A percentile compares a stretch with the other conserved stretches of the same genome.
Conservation (phyloP, 1,140 invertebrate genomes). For the Drosophila subpulchrella region DNA sequence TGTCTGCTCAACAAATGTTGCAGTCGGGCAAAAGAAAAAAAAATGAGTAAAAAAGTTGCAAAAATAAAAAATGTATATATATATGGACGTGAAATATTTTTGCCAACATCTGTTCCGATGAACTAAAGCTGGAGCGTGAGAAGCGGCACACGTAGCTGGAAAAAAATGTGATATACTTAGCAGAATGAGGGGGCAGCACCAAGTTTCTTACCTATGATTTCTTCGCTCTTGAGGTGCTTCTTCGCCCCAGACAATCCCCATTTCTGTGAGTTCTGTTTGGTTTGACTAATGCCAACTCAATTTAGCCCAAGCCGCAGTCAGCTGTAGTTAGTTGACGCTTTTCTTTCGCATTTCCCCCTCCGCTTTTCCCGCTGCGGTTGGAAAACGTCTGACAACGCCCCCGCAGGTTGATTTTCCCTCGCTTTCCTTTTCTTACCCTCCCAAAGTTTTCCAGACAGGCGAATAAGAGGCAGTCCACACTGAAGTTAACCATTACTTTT, state of each 20-base stretch:
- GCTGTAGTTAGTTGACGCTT: conserved; percentile 20
- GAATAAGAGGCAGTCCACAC: neutral
- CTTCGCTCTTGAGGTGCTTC: conserved; percentile 44
- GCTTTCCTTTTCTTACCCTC: neutral
- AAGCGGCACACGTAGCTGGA: conserved; percentile 43
- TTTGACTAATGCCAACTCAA: conserved; percentile 53
- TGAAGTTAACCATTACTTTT: too few relatives aligned
- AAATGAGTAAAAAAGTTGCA: conserved; percentile 12
- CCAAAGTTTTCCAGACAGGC: neutral
- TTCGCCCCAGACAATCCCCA: conserved; percentile 24
- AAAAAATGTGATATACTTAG: conserved; percentile 34
- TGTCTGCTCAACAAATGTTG: conserved; percentile 43
- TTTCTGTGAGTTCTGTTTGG: conserved; percentile 17
- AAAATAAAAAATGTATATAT: conserved; percentile 10
- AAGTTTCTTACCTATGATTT: conserved; percentile 24
- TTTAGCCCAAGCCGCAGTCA: conserved; percentile 21
- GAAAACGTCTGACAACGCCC: conserved; percentile 32
- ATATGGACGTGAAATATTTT: conserved; percentile 26
- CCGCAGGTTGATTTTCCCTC: conserved; percentile 2
- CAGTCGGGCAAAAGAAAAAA: conserved; percentile 8
- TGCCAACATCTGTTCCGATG: conserved; percentile 26
- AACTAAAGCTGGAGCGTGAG: conserved; percentile 64
- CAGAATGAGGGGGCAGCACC: neutral
- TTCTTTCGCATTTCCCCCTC: neutral
- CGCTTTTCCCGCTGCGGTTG: conserved; percentile 20